These are phyloP conservation scores for Falco novaeseelandiae DNA, from an alignment of 2,797 vertebrate genomes.

Conservation along the genomic window DNA sequence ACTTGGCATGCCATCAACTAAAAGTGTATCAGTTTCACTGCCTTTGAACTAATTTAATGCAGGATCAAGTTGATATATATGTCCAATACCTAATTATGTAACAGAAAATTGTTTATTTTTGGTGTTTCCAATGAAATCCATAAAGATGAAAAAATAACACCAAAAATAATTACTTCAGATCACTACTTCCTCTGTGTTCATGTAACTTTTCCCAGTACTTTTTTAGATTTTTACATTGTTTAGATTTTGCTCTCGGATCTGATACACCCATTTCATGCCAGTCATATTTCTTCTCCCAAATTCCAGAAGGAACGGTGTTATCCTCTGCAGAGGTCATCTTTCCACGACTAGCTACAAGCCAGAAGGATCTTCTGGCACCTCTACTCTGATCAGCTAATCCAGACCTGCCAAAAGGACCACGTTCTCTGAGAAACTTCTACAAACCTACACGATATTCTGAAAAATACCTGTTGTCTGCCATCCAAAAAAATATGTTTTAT, in stretches of 20 bases:
- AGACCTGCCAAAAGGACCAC: background rate
- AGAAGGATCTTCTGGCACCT: background rate
- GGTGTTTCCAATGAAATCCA: background rate
- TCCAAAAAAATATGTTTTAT: background rate
- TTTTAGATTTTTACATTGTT: background rate
- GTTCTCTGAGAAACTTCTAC: background rate
- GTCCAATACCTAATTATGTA: background rate
- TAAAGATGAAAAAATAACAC: background rate
- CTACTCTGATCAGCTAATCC: background rate
- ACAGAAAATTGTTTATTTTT: background rate
- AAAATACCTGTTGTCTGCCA: background rate
- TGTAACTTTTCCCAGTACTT: background rate
- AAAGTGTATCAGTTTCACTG: background rate
- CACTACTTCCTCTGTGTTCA: background rate
- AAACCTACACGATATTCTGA: background rate
- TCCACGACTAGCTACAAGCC: accelerated
- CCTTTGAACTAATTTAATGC: background rate
- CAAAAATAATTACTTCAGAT: background rate
- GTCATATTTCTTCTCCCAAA: background rate
- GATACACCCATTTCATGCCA: background rate
- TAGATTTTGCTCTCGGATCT: background rate
- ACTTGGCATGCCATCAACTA: background rate
- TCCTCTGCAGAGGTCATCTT: background rate
- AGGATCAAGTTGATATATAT: background rate
- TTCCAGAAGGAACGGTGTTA: background rate